Percentiles rank a stretch among this genome's conserved stretches.
Evolutionary conservation across 2,888 invertebrate genomes (phyloP).

Genomic region (Lasius platythorax): DNA sequence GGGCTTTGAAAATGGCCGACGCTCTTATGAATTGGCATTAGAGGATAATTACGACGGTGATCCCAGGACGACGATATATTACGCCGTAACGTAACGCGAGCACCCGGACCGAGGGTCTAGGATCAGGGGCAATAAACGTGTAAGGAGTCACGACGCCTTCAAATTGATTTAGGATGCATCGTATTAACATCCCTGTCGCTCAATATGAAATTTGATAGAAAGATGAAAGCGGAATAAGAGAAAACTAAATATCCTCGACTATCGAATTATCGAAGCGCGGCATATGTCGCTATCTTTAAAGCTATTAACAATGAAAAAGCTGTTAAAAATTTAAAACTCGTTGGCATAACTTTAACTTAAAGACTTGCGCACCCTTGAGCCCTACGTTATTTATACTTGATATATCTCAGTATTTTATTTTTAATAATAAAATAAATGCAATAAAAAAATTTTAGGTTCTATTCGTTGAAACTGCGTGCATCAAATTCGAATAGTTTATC

Average conservation of each 20-base stretch:
- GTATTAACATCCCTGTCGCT: not conserved
- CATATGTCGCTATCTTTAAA: not conserved
- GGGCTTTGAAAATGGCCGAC: constrained; percentile 79
- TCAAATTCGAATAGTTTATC: not conserved
- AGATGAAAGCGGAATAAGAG: not conserved
- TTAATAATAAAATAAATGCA: not conserved
- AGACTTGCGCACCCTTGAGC: not conserved
- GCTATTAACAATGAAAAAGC: not conserved
- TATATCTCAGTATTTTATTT: not conserved
- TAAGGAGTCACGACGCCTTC: constrained; percentile 54
- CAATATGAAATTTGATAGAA: not conserved
- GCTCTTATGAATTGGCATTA: constrained; percentile 77
- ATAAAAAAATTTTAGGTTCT: not conserved
- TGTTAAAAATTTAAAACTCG: not conserved
- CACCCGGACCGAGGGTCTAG: constrained; percentile 31
- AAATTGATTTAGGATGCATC: constrained; percentile 50
- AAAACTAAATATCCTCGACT: not conserved
- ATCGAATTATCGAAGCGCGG: not conserved
- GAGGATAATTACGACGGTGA: constrained; percentile 75
- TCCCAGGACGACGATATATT: constrained; percentile 75
- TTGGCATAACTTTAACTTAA: not conserved
- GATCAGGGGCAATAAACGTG: constrained; percentile 61
- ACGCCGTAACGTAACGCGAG: constrained; percentile 61
- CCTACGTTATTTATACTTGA: not conserved
- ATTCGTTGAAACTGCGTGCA: not conserved